A percentile compares a stretch with the other conserved stretches of the same genome.
These are phyloP conservation scores for Syritta pipiens DNA, from an alignment of 2,888 invertebrate genomes.

Conservation along the genomic window DNA sequence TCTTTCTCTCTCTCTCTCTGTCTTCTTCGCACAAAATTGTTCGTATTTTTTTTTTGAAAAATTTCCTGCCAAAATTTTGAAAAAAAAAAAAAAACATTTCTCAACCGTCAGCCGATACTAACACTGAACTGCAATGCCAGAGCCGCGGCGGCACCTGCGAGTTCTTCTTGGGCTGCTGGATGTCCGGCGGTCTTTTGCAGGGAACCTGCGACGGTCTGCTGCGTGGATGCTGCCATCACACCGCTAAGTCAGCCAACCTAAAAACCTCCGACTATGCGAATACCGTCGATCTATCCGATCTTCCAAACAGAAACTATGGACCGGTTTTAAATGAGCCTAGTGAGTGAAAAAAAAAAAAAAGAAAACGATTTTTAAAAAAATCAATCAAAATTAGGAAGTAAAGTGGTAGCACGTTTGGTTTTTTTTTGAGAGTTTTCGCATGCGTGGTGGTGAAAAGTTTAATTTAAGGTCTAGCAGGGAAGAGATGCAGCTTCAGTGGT, in stretches of 20 bases:
- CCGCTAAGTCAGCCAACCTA: constrained; percentile 84
- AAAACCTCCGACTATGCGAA: constrained; percentile 85
- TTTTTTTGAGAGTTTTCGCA: too few relatives aligned
- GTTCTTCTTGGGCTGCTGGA: constrained; percentile 95
- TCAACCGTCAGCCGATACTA: constrained; percentile 79
- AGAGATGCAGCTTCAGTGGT: too few relatives aligned
- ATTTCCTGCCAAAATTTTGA: neutral
- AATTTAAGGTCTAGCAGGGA: too few relatives aligned
- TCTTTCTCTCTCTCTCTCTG: neutral
- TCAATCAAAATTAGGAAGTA: neutral
- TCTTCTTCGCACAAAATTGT: neutral
- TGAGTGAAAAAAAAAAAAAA: constrained; percentile 80
- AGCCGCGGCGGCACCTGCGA: constrained; percentile 88
- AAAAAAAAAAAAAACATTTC: constrained; percentile 14
- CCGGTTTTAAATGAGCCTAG: constrained; percentile 89
- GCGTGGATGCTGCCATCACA: constrained; percentile 92
- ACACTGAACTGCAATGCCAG: constrained; percentile 78
- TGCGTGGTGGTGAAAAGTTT: too few relatives aligned
- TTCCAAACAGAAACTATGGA: constrained; percentile 83
- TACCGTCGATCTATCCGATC: constrained; percentile 83
- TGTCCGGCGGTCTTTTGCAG: constrained; percentile 91
- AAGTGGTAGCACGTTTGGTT: constrained; percentile 7
- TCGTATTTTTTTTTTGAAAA: neutral
- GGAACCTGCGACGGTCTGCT: constrained; percentile 90
- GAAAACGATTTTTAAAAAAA: neutral